These are phyloP conservation scores for Sabatieria punctata DNA, from an alignment of 2,888 invertebrate genomes.

Conservation along the genomic window DNA sequence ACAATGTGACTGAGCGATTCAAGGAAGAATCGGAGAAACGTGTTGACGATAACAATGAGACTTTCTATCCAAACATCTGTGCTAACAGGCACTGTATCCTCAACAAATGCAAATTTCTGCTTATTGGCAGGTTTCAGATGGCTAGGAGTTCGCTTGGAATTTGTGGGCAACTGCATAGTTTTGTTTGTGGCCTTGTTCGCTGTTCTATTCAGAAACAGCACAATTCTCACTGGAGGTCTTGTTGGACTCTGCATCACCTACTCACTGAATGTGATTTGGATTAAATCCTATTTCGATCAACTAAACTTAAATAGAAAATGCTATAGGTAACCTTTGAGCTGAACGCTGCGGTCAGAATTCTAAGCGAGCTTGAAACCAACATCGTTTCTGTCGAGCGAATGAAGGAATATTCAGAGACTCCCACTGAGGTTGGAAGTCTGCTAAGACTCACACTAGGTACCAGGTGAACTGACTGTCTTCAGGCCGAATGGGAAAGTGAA, in stretches of 20 bases:
- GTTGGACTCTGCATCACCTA: slow-evolving; percentile 42
- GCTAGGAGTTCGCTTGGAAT: slow-evolving; percentile 32
- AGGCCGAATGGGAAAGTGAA: slow-evolving; percentile 15
- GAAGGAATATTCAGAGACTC: slow-evolving; percentile 25
- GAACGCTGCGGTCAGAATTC: slow-evolving; percentile 66
- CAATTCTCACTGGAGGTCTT: slow-evolving; percentile 37
- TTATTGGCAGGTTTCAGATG: not conserved
- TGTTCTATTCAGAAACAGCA: slow-evolving; percentile 35
- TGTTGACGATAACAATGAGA: slow-evolving; percentile 25
- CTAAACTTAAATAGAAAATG: too few relatives aligned
- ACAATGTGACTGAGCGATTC: slow-evolving; percentile 20
- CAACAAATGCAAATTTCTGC: too few relatives aligned
- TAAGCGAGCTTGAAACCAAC: slow-evolving; percentile 47
- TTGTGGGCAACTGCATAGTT: slow-evolving; percentile 43
- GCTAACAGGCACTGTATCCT: slow-evolving; percentile 28
- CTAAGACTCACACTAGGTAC: too few relatives aligned
- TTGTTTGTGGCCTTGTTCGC: slow-evolving; percentile 44
- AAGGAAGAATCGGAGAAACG: slow-evolving; percentile 23
- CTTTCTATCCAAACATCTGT: slow-evolving; percentile 27
- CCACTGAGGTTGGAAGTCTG: not conserved
- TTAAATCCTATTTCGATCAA: too few relatives aligned
- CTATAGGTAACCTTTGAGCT: slow-evolving; percentile 51
- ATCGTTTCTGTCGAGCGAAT: slow-evolving; percentile 31
- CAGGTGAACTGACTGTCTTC: too few relatives aligned
- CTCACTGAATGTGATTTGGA: slow-evolving; percentile 36